These are phyloP conservation scores for Pseudanteris insignis DNA, from an alignment of 2,888 invertebrate genomes.

Conservation along the genomic window DNA sequence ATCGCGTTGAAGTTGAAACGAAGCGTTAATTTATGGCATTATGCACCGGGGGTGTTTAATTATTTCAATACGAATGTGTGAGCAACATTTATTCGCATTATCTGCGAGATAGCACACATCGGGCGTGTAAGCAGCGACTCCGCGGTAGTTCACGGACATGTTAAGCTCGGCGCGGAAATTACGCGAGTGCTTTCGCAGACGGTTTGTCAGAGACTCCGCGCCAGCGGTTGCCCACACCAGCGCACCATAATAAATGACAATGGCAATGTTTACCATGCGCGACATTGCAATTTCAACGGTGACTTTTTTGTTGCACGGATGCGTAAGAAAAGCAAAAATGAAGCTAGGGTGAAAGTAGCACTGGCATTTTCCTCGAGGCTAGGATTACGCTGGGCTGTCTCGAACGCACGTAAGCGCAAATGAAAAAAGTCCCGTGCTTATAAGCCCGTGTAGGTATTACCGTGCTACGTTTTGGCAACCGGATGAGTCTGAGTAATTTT, in stretches of 20 bases:
- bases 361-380: conserved; percentile 34
- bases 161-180: conserved; percentile 39
- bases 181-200: conserved; percentile 46
- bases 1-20: conserved; percentile 11
- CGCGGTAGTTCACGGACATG: conserved; percentile 23
- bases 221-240: conserved; percentile 36
- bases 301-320: conserved; percentile 39
- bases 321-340: conserved; percentile 46
- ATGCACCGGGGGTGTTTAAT: conserved; percentile 20
- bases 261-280: conserved; percentile 43
- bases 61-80: conserved; percentile 22
- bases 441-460: too few species aligned
- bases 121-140: conserved; percentile 13
- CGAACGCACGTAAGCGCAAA: too few species aligned
- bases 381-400: conserved; percentile 40
- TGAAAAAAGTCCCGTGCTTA: too few species aligned
- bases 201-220: conserved; percentile 16
- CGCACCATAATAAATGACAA: conserved; percentile 42
- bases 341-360: conserved; percentile 48
- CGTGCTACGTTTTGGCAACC: too few species aligned
- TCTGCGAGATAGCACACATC: conserved; percentile 12
- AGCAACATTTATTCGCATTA: conserved; percentile 32
- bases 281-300: conserved; percentile 46
- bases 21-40: conserved; percentile 10
- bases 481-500: too few species aligned